Percentiles rank a stretch among this genome's conserved stretches.
Evolutionary conservation across 2,797 vertebrate species (phyloP).

Genomic region (Sebastes vulpes): DNA sequence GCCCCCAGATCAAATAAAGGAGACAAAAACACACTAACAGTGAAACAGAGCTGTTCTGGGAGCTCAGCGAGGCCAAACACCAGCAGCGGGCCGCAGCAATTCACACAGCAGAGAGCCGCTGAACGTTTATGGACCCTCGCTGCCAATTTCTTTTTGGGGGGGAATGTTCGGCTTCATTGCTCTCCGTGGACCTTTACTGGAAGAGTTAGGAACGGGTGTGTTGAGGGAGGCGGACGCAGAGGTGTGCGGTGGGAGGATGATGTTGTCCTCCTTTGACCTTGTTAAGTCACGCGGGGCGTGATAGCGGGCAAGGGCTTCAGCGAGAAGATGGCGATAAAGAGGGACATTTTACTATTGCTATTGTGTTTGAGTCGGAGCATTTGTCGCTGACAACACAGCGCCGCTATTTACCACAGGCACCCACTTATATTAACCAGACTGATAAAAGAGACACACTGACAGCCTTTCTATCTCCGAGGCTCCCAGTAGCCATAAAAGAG

Average conservation of each 20-base stretch:
- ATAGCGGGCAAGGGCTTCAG: slow-evolving; percentile 15
- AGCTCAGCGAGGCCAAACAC: slow-evolving; percentile 40
- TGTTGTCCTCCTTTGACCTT: background rate
- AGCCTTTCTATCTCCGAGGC: slow-evolving; percentile 49
- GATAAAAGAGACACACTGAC: slow-evolving; percentile 65
- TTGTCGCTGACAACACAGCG: slow-evolving; percentile 31
- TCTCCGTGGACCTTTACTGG: slow-evolving; percentile 34
- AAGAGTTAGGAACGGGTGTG: slow-evolving; percentile 28
- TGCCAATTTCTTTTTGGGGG: slow-evolving; percentile 38
- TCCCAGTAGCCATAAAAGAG: slow-evolving; percentile 44
- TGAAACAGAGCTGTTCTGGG: slow-evolving; percentile 21
- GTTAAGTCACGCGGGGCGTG: slow-evolving; percentile 8
- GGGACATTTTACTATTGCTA: slow-evolving; percentile 56
- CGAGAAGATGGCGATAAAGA: slow-evolving; percentile 60
- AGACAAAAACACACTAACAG: slow-evolving; percentile 14
- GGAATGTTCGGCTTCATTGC: slow-evolving; percentile 49
- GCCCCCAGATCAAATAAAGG: slow-evolving; percentile 27
- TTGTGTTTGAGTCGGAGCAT: slow-evolving; percentile 45
- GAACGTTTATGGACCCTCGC: slow-evolving; percentile 34
- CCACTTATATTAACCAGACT: slow-evolving; percentile 66
- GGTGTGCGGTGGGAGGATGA: slow-evolving; percentile 8
- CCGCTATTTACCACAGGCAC: slow-evolving; percentile 48
- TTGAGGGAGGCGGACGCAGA: slow-evolving; percentile 5
- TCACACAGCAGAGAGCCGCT: slow-evolving; percentile 28
- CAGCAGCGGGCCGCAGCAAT: slow-evolving; percentile 21